These are phyloP conservation scores for Etheostoma perlongum DNA, from an alignment of 2,797 vertebrate genomes.

Conservation along the genomic window DNA sequence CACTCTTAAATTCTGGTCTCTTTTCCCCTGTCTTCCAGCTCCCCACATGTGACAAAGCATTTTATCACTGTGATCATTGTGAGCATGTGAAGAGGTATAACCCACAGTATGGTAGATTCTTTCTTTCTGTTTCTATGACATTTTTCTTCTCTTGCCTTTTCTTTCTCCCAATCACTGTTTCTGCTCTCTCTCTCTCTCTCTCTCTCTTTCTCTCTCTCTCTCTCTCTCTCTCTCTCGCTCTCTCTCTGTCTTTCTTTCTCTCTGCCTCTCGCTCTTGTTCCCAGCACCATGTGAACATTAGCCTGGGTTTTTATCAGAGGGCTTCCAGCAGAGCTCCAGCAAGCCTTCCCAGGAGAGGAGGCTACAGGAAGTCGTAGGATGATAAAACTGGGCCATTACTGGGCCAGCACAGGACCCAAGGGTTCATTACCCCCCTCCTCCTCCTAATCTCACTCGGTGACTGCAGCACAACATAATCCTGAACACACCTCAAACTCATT, in stretches of 20 bases:
- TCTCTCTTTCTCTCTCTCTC: slow-evolving; percentile 7
- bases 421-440: slow-evolving; percentile 81
- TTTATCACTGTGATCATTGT: slow-evolving; percentile 41
- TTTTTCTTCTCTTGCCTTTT: neutral
- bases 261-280: slow-evolving; percentile 71
- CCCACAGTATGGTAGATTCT: slow-evolving; percentile 27
- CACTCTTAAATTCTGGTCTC: slow-evolving; percentile 60
- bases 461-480: slow-evolving; percentile 71
- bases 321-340: slow-evolving; percentile 82
- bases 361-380: slow-evolving; percentile 89
- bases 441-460: slow-evolving; percentile 75
- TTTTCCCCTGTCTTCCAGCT: slow-evolving; percentile 53
- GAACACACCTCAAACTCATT: slow-evolving; percentile 59
- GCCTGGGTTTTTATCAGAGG: slow-evolving; percentile 87
- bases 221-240: neutral
- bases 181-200: neutral
- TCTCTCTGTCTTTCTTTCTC: slow-evolving; percentile 35
- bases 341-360: slow-evolving; percentile 85
- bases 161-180: slow-evolving; percentile 21
- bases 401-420: slow-evolving; percentile 83
- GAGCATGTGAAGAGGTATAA: slow-evolving; percentile 31
- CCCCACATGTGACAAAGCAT: slow-evolving; percentile 62
- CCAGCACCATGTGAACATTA: slow-evolving; percentile 86
- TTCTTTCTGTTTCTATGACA: slow-evolving; percentile 40
- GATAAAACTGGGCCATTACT: slow-evolving; percentile 88